Percentiles rank a stretch among this genome's conserved stretches.
Evolutionary conservation across 2,888 invertebrate species (phyloP).

Genomic region (Monopis laevigella): DNA sequence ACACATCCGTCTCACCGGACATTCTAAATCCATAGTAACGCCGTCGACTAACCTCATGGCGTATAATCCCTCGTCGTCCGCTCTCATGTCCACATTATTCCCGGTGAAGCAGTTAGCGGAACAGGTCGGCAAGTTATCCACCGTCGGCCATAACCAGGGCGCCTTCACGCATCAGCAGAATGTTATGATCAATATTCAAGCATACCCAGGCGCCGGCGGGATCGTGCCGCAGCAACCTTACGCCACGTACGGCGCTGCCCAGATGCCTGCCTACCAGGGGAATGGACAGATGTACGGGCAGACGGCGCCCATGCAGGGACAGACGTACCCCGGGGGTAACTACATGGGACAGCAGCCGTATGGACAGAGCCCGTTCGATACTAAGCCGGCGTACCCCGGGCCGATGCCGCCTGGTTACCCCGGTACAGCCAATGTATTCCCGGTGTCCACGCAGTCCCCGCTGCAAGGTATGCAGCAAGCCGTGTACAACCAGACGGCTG

Average conservation of each 20-base stretch:
- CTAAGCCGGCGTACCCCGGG: background rate
- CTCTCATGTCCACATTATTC: conserved; percentile 45
- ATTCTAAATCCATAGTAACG: conserved; percentile 50
- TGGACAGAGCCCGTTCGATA: conserved; percentile 33
- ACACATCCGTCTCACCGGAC: conserved; percentile 63
- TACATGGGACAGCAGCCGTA: conserved; percentile 40
- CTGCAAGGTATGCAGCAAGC: conserved; percentile 57
- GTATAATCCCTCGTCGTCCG: conserved; percentile 38
- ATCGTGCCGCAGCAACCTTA: conserved; percentile 57
- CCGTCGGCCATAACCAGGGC: conserved; percentile 34
- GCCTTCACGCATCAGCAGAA: conserved; percentile 69
- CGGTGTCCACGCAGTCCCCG: conserved; percentile 42
- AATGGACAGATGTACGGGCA: conserved; percentile 47
- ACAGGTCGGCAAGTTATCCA: conserved; percentile 54
- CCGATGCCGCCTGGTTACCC: conserved; percentile 30
- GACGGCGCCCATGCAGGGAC: conserved; percentile 41
- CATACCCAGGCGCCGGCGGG: conserved; percentile 64
- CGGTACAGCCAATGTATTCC: conserved; percentile 19
- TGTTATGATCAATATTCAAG: conserved; percentile 72
- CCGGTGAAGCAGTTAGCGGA: conserved; percentile 58
- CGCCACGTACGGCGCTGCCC: conserved; percentile 40
- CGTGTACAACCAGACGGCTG: conserved; percentile 41
- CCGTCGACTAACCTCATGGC: conserved; percentile 28
- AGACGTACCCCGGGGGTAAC: conserved; percentile 29
- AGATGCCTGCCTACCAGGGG: conserved; percentile 36